Evolutionary conservation across 1,140 invertebrate species (phyloP), one percentile per base, ranked within the genome.

Genomic region (Ostrea denselamellosa): DNA sequence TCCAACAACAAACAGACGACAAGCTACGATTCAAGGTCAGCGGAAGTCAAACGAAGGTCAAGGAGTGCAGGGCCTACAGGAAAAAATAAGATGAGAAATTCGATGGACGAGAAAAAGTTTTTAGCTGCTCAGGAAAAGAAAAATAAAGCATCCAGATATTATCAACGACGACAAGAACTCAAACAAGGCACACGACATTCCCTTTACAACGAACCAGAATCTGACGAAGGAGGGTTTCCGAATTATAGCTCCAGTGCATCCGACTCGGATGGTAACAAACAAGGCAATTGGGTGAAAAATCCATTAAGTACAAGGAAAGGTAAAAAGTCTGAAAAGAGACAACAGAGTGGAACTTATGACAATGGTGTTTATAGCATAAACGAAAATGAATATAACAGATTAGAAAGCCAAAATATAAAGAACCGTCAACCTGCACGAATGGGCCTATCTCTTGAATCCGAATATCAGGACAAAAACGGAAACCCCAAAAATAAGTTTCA

Each of bases 231-330:
- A 65, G 86, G 85, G 28, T 87, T 90, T 81, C 44, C 89, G 12
- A 68, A 84, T 53, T 81, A 85, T 87, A 17, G 88, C 81, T 56
- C 86, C 68, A 81, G 91, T 91, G 25, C 92, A 25, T 58, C 68
- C 28, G 92, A 93, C 82, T 93, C 93, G 8, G 90, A 90, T 84
- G 91, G 92, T 51, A 91, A 90, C 34, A 90, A 90, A 85, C 88
- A 87, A 28, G 91, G 92, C 88, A 86, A 88, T 58, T 93, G 93
- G 93, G 92, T 91, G 44, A 93, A 92, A 89, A 94, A 93, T 89
- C 93, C 93, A 8, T 88, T 93, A 54, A 88, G 92, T 65, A 89
- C 92, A 8, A 90, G 90, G 86, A 92, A 92, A 85, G 82, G 88
- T 22, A 87, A 89, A 53, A 89, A 91, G 71, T 87, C 12, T 77